Conservation (phyloP, 1,140 invertebrate genomes). For the Vollenhovia emeryi region DNA sequence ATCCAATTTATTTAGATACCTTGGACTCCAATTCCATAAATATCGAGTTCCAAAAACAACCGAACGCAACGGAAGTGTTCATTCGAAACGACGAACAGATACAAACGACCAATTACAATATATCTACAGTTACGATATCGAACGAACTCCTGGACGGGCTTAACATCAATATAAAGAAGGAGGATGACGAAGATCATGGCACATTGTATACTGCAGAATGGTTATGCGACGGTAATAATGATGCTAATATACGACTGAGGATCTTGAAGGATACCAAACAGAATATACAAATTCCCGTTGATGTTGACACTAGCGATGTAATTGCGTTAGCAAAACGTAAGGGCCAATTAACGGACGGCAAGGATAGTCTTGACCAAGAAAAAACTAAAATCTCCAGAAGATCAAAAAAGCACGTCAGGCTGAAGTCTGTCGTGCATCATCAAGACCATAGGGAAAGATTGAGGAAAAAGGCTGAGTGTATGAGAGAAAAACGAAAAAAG, state of each 20-base stretch:
- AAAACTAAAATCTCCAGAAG: constrained; percentile 46
- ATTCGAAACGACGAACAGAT: constrained; percentile 63
- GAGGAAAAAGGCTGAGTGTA: constrained; percentile 73
- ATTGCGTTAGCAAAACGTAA: constrained; percentile 45
- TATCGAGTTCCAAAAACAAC: constrained; percentile 68
- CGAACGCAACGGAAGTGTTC: constrained; percentile 60
- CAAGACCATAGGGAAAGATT: constrained; percentile 70
- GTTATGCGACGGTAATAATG: constrained; percentile 64
- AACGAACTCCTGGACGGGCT: constrained; percentile 65
- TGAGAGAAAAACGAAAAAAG: constrained; percentile 76
- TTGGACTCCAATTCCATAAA: constrained; percentile 68
- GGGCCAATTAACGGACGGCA: constrained; percentile 22
- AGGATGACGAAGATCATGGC: constrained; percentile 55
- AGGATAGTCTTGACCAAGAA: constrained; percentile 18
- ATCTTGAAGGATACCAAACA: constrained; percentile 62
- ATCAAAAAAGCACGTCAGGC: constrained; percentile 52
- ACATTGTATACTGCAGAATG: constrained; percentile 68
- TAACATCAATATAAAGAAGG: constrained; percentile 73
- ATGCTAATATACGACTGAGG: constrained; percentile 52
- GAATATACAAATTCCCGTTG: constrained; percentile 49
- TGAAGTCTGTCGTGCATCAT: constrained; percentile 24
- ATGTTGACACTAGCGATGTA: constrained; percentile 36
- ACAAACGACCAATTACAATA: constrained; percentile 64
- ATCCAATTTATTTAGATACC: constrained; percentile 62
- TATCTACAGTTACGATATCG: constrained; percentile 67